A percentile compares a stretch with the other conserved stretches of the same genome.
phyloP scores from a whole-genome alignment of 2,797 vertebrate genomes.

The Pseudomugil tenellus region DNA sequence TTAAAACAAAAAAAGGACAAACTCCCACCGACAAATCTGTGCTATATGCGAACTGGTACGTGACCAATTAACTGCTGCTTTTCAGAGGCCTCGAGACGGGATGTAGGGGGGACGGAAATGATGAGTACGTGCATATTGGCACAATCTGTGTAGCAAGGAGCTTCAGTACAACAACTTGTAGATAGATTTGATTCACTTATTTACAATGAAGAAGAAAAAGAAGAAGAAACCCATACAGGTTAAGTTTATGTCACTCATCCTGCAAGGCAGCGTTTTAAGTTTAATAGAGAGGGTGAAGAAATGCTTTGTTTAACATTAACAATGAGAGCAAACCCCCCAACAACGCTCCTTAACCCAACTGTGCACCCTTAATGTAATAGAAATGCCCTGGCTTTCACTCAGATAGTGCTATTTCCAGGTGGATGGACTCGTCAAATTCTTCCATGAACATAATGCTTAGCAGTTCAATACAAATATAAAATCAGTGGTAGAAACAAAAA shows the following conservation, averaged over 20 bases:
- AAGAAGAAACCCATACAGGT: background rate
- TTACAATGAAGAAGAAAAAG: background rate
- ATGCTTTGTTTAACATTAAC: background rate
- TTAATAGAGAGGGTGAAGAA: background rate
- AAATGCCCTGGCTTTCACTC: no score
- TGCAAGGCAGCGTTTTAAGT: background rate
- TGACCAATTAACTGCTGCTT: slow-evolving; percentile 41
- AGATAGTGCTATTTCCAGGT: no score
- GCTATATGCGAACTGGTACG: slow-evolving; percentile 20
- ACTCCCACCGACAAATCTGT: rapidly evolving
- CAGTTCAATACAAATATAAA: background rate
- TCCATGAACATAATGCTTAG: background rate
- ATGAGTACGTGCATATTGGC: slow-evolving; percentile 53
- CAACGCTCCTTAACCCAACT: background rate
- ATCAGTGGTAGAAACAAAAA: background rate
- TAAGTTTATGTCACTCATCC: background rate
- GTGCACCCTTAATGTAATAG: no score
- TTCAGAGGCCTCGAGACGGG: slow-evolving; percentile 20
- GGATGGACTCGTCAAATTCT: background rate
- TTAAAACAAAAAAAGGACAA: background rate
- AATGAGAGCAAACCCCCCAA: background rate
- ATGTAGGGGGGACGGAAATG: slow-evolving; percentile 13
- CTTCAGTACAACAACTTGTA: background rate
- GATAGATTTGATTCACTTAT: slow-evolving; percentile 42
- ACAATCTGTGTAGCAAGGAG: slow-evolving; percentile 23